These are phyloP conservation scores for Chaetops frenatus DNA, from an alignment of 2,113 vertebrate species.

Conservation along the genomic window DNA sequence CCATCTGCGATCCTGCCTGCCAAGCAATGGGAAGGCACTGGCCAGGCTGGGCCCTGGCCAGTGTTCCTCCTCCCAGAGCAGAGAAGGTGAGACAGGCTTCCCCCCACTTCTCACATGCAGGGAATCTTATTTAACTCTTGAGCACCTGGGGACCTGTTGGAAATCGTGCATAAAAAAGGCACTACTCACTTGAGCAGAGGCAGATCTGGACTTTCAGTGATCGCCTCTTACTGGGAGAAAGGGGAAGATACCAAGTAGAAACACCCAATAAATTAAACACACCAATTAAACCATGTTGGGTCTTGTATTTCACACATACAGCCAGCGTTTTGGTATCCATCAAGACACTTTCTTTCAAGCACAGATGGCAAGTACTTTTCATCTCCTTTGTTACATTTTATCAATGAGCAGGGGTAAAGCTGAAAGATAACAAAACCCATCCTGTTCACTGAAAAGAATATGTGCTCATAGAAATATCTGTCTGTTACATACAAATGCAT, in stretches of 20 bases:
- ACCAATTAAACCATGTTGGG: neutral
- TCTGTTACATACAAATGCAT: neutral
- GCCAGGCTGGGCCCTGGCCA: neutral
- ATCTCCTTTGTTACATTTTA: neutral
- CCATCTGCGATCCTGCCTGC: neutral
- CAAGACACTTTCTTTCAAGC: neutral
- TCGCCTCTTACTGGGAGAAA: neutral
- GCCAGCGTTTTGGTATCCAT: neutral
- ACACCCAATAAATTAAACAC: neutral
- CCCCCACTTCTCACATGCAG: accelerated
- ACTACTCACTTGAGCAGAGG: neutral
- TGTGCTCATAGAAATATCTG: neutral
- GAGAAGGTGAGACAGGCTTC: neutral
- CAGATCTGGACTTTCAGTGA: neutral
- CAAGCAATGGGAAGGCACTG: accelerated
- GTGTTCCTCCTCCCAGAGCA: neutral
- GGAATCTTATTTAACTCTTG: neutral
- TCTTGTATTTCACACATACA: neutral
- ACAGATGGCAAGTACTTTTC: neutral
- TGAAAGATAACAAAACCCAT: neutral
- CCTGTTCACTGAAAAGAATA: neutral
- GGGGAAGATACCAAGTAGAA: neutral
- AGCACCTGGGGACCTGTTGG: neutral
- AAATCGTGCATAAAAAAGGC: neutral
- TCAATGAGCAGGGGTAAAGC: neutral